A percentile compares a stretch with the other conserved stretches of the same genome.
Evolutionary conservation across 2,113 vertebrate genomes (phyloP).

Genomic region (Rutilus rutilus): DNA sequence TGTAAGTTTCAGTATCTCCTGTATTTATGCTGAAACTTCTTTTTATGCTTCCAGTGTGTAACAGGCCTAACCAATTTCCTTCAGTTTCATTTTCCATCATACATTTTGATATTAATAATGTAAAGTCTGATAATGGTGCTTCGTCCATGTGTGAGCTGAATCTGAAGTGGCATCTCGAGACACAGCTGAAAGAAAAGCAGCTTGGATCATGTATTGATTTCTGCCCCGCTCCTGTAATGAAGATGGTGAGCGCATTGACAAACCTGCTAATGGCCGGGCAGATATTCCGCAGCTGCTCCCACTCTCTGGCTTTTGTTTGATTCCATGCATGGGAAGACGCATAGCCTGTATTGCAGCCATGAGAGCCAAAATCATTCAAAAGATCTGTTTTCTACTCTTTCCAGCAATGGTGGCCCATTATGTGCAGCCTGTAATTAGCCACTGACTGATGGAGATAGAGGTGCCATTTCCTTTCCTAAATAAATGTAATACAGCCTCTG

Average conservation of each 20-base stretch:
- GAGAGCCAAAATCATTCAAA: constrained; percentile 37
- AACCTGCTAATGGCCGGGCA: constrained; percentile 52
- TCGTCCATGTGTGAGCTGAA: constrained; percentile 56
- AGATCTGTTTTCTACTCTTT: constrained; percentile 41
- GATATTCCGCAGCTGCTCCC: constrained; percentile 54
- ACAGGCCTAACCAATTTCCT: not conserved
- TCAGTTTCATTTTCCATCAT: constrained; percentile 6
- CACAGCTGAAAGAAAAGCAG: constrained; percentile 52
- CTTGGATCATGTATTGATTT: constrained; percentile 55
- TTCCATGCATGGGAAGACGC: constrained; percentile 28
- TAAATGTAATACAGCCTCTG: constrained; percentile 42
- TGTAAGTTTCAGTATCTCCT: not conserved
- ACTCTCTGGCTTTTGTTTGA: constrained; percentile 50
- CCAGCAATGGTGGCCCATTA: constrained; percentile 41
- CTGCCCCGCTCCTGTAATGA: constrained; percentile 47
- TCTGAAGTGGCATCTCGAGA: constrained; percentile 47
- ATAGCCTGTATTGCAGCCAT: constrained; percentile 21
- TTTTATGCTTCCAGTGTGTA: not conserved
- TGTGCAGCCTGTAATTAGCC: constrained; percentile 51
- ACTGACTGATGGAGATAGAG: constrained; percentile 43
- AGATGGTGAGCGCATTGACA: constrained; percentile 56
- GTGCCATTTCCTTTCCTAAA: constrained; percentile 45
- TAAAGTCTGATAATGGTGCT: constrained; percentile 44
- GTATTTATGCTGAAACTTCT: not conserved
- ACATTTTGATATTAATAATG: constrained; percentile 48